Percentiles rank a stretch among this genome's conserved stretches.
Conservation (phyloP, 1,140 invertebrate species). For the Drosophila yakuba region DNA sequence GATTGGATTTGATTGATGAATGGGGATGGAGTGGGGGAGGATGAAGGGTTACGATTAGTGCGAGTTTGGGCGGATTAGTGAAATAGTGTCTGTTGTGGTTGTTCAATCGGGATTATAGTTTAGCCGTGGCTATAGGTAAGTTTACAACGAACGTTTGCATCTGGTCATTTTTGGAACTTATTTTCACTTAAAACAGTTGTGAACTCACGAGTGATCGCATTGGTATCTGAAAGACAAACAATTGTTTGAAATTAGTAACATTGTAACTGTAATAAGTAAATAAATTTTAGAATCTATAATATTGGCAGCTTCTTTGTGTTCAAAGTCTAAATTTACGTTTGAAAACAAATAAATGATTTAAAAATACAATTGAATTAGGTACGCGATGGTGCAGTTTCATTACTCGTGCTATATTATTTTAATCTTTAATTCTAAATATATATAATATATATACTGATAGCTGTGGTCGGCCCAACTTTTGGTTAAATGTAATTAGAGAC, state of each 20-base stretch:
- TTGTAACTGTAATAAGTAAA: too few relatives aligned
- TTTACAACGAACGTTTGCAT: background rate
- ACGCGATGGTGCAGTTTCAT: too few relatives aligned
- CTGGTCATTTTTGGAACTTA: background rate
- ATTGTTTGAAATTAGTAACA: background rate
- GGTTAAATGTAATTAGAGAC: background rate
- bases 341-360: background rate
- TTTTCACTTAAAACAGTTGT: background rate
- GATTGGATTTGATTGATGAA: background rate
- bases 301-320: too few relatives aligned
- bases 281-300: too few relatives aligned
- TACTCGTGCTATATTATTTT: too few relatives aligned
- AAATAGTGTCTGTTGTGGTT: background rate
- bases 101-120: background rate
- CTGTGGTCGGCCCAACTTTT: too few relatives aligned
- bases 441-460: too few relatives aligned
- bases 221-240: slow-evolving; percentile 52
- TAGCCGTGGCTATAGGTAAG: background rate
- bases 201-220: slow-evolving; percentile 69
- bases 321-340: background rate
- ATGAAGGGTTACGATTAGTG: slow-evolving; percentile 2
- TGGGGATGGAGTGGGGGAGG: background rate
- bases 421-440: too few relatives aligned
- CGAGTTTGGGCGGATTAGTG: background rate
- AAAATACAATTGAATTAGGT: background rate